phyloP scores from a whole-genome alignment of 64 coral and sea anemone species.

The Pocillopora verrucosa region DNA sequence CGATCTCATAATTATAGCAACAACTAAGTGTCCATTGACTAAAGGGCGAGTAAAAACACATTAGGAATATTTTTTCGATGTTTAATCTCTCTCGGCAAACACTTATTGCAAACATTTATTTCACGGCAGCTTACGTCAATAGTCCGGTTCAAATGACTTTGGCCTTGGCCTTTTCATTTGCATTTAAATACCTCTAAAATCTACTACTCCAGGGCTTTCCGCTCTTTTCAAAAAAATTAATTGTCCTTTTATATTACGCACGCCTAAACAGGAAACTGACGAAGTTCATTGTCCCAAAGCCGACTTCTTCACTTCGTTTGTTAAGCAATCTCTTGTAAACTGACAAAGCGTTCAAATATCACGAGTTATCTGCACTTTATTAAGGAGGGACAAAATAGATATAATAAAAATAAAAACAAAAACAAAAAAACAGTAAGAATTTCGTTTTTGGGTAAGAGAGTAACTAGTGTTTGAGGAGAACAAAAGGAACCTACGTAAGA shows the following conservation, averaged over 20 bases:
- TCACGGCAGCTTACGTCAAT: not conserved
- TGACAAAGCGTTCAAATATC: no score
- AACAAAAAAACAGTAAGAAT: no score
- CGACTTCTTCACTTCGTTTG: not conserved
- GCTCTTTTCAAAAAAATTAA: not conserved
- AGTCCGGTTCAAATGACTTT: not conserved
- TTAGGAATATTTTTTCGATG: not conserved
- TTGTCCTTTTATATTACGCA: not conserved
- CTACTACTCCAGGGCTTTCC: slow-evolving; percentile 2
- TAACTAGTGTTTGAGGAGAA: not conserved
- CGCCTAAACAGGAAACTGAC: slow-evolving; percentile 38
- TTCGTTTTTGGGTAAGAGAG: no score
- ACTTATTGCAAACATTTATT: not conserved
- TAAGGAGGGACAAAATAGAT: no score
- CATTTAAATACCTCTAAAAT: slow-evolving; percentile 18
- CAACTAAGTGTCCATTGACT: no score
- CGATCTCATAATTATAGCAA: no score
- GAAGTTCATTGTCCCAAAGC: slow-evolving; percentile 14
- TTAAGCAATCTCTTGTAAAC: not conserved
- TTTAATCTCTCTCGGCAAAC: not conserved
- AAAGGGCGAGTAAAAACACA: no score
- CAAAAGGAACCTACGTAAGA: not conserved
- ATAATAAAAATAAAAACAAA: no score
- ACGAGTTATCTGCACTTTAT: no score
- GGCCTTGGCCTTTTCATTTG: slow-evolving; percentile 27